phyloP scores from a whole-genome alignment of 2,888 invertebrate genomes.

The Drosophila merina region DNA sequence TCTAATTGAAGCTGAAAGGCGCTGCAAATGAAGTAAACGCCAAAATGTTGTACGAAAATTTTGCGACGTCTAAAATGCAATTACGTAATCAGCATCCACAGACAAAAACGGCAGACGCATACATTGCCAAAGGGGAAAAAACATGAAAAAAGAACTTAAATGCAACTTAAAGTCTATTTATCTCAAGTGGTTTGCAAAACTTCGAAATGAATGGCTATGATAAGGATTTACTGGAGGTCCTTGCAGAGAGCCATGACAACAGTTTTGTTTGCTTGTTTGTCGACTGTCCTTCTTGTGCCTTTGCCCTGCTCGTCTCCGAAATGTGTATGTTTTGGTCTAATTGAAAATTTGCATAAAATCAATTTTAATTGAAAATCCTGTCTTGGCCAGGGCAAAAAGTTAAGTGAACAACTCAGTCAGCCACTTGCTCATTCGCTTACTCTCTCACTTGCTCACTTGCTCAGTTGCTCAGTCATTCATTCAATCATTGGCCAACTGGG shows the following conservation, averaged over 20 bases:
- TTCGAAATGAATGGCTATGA: slow-evolving; percentile 23
- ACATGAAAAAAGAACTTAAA: slow-evolving; percentile 18
- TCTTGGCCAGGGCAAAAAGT: slow-evolving; percentile 60
- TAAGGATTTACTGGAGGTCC: slow-evolving; percentile 16
- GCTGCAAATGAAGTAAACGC: slow-evolving; percentile 74
- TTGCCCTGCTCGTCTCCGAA: slow-evolving; percentile 25
- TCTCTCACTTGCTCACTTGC: slow-evolving; percentile 16
- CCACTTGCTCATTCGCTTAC: slow-evolving; percentile 19
- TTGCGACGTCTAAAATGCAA: slow-evolving; percentile 67
- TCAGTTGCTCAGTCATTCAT: slow-evolving; percentile 31
- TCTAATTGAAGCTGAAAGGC: slow-evolving; percentile 76
- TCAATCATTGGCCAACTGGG: slow-evolving; percentile 38
- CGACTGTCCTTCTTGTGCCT: slow-evolving; percentile 30
- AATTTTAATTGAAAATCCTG: slow-evolving; percentile 79
- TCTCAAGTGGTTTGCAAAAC: slow-evolving; percentile 69
- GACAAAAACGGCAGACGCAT: slow-evolving; percentile 12
- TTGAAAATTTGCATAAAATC: slow-evolving; percentile 80
- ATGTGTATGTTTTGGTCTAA: slow-evolving; percentile 67
- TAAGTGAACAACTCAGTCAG: slow-evolving; percentile 68
- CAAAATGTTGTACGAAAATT: slow-evolving; percentile 72
- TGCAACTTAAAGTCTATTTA: slow-evolving; percentile 67
- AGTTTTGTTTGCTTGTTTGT: slow-evolving; percentile 50
- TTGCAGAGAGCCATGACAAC: slow-evolving; percentile 12
- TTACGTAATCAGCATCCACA: slow-evolving; percentile 74
- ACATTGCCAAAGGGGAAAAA: not conserved